Base-by-base conservation (phyloP, 2,797 vertebrate species). In the Pteronotus mesoamericanus region DNA sequence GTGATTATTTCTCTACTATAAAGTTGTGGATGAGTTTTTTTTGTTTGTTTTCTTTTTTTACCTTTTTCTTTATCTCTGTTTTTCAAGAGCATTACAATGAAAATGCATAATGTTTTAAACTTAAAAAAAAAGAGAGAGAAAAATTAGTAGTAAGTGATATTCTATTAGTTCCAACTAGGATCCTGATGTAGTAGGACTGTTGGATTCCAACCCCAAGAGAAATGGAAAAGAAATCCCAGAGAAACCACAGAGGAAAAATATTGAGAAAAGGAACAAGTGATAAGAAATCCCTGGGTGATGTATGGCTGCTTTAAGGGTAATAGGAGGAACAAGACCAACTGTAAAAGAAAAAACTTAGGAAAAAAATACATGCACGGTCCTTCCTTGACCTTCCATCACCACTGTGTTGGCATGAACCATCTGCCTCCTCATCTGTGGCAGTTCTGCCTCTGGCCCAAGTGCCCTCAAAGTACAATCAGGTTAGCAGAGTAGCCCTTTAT, bases 301-400 rank as follows among this genome's bases (percentile, higher is more conserved):
- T 22, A 3, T 51, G 46, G 9, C 16, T 89, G 3, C 44, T 85
- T 71, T 22, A 29, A n/a, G 34, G 16, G 5, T n/a, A 7, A 29
- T 16, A 21, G 0, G 16, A 83, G 32, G 7, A 59, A 3, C 0
- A 24, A 79, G 64, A 29, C 9, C 2, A 9, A 34, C 8, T 42
- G 5, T 15, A 46, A 53, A 18, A 37, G 11, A 12, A 51, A 82
- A 71, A 87, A 32, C 4, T 39, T 1, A 21, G 2, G 42, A 1
- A 5, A 22, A 46, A 46, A 21, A 29, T n/a, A n/a, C 1, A 1
- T 32, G 3, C 8, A 22, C 29, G 2, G 0, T 34, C 24, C 14
- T 77, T 12, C 18, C 1, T 42, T 88, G 3, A 34, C 51, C 16
- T 48, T 86, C 57, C 1, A 7, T 4, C 24, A 1, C 5, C 21